Evolutionary conservation across 1,140 invertebrate species (phyloP).

Genomic region (Lucilia sericata): DNA sequence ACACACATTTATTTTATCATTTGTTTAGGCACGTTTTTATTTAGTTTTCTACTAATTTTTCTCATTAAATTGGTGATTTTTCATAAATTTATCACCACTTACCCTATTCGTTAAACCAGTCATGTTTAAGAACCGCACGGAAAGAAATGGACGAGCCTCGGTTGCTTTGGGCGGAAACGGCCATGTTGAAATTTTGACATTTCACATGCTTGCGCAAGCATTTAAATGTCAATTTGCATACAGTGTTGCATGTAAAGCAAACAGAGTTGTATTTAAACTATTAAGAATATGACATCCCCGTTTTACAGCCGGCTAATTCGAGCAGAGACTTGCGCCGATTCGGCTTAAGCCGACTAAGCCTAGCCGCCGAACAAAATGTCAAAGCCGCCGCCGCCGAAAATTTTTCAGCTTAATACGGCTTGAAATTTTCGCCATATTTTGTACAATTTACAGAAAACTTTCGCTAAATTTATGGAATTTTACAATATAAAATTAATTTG

Average conservation of each 20-base stretch:
- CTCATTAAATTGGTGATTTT: constrained; percentile 41
- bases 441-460: too few species aligned
- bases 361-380: too few species aligned
- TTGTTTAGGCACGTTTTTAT: constrained; percentile 26
- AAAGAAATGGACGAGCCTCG: constrained; percentile 68
- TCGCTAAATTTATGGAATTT: too few species aligned
- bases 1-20: not conserved
- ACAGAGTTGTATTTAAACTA: not conserved
- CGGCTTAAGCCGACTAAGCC: too few species aligned
- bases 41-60: not conserved
- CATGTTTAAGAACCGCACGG: constrained; percentile 76
- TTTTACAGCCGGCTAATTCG: not conserved
- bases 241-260: not conserved
- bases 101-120: constrained; percentile 77
- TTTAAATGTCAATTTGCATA: constrained; percentile 29
- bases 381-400: too few species aligned
- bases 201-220: constrained; percentile 9
- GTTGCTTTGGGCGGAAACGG: constrained; percentile 46
- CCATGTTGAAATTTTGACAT: constrained; percentile 41
- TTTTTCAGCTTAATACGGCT: too few species aligned
- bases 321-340: too few species aligned
- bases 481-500: too few species aligned
- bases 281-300: not conserved
- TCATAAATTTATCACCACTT: constrained; percentile 56
- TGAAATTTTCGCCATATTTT: too few species aligned